phyloP scores from a whole-genome alignment of 2,113 vertebrate genomes.

The Vireo altiloquus region DNA sequence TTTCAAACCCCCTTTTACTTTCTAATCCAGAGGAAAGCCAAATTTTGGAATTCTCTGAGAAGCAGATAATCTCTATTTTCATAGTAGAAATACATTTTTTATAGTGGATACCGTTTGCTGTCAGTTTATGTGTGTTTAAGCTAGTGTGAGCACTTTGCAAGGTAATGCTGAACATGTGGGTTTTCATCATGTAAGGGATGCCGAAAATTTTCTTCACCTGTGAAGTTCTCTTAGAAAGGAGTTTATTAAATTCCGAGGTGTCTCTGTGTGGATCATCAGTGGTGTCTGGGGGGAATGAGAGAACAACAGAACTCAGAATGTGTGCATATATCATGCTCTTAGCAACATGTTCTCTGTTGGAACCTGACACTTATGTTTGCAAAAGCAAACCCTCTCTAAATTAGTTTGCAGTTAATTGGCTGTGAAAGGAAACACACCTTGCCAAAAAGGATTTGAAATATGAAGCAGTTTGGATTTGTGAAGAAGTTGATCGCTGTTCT shows the following conservation, averaged over 20 bases:
- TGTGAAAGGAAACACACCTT: slow-evolving; percentile 40
- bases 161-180: not conserved
- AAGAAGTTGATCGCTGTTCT: not conserved
- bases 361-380: slow-evolving; percentile 29
- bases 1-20: not conserved
- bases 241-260: not conserved
- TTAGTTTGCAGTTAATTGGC: slow-evolving; percentile 57
- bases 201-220: not conserved
- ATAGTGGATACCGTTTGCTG: not conserved
- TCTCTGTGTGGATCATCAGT: not conserved
- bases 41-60: not conserved
- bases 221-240: not conserved
- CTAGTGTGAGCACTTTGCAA: not conserved
- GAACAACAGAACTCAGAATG: not conserved
- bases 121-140: not conserved
- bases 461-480: slow-evolving; percentile 13
- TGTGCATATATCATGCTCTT: slow-evolving; percentile 14
- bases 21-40: not conserved
- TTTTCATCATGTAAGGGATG: not conserved
- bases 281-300: not conserved
- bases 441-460: slow-evolving; percentile 55
- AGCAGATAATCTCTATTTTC: not conserved
- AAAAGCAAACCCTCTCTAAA: slow-evolving; percentile 44
- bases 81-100: not conserved
- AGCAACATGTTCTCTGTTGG: slow-evolving; percentile 32